Percentiles rank a stretch among this genome's conserved stretches.
Evolutionary conservation across 2,797 vertebrate genomes (phyloP).

Genomic region (Tinamus major): DNA sequence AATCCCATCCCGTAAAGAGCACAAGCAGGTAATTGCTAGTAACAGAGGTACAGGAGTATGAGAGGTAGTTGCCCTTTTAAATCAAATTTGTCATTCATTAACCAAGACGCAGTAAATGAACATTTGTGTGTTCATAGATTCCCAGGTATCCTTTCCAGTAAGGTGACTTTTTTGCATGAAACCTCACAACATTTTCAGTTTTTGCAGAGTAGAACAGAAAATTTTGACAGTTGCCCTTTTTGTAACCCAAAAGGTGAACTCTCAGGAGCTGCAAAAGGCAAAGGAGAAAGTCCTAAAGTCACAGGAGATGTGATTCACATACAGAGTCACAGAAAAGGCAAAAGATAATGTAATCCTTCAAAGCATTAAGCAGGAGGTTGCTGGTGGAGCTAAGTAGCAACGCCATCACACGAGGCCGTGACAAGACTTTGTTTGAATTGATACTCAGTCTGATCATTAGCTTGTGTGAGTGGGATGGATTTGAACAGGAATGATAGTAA

Average conservation of each 20-base stretch:
- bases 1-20: not conserved
- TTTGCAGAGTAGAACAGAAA: not conserved
- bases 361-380: not conserved
- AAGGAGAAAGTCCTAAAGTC: not conserved
- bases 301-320: not conserved
- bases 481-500: not conserved
- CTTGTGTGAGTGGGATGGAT: not conserved
- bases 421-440: not conserved
- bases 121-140: accelerated
- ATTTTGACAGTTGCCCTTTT: not conserved
- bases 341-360: not conserved
- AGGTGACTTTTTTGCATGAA: not conserved
- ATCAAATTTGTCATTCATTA: accelerated
- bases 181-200: not conserved
- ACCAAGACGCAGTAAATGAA: not conserved
- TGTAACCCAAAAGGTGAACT: not conserved
- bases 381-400: not conserved
- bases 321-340: not conserved
- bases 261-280: not conserved
- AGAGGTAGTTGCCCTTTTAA: not conserved
- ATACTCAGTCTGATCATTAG: not conserved
- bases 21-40: not conserved
- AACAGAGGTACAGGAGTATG: not conserved
- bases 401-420: not conserved
- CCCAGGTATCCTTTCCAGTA: not conserved